phyloP scores from a whole-genome alignment of 2,797 vertebrate species.

The Poeciliopsis infans region DNA sequence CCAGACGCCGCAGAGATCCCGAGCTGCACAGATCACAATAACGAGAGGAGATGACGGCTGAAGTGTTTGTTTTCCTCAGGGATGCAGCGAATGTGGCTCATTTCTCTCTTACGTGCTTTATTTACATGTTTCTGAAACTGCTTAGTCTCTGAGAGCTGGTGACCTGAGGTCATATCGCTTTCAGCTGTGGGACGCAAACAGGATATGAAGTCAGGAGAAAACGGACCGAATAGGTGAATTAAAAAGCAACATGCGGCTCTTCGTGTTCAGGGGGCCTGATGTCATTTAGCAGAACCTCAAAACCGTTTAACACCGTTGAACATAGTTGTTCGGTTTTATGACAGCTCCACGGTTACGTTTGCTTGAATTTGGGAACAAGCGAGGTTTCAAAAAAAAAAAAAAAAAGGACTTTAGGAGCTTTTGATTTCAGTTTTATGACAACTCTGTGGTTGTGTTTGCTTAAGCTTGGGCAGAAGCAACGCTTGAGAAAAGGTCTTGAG shows the following conservation, averaged over 20 bases:
- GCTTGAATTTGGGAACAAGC: neutral
- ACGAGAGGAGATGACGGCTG: conserved; percentile 59
- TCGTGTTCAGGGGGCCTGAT: neutral
- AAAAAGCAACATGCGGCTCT: neutral
- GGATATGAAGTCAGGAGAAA: conserved; percentile 10
- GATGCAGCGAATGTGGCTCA: conserved; percentile 8
- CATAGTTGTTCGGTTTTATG: neutral
- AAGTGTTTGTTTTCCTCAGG: conserved; percentile 32
- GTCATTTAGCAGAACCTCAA: neutral
- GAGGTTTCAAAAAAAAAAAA: neutral
- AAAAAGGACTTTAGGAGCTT: neutral
- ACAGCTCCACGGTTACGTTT: neutral
- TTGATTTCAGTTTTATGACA: neutral
- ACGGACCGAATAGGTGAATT: neutral
- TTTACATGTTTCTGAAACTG: conserved; percentile 18
- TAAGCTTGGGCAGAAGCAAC: too few species aligned
- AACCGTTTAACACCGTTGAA: neutral
- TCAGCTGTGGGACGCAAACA: conserved; percentile 3
- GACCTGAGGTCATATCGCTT: neutral
- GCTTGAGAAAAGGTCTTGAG: too few species aligned
- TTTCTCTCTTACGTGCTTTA: conserved; percentile 22
- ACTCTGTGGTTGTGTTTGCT: too few species aligned
- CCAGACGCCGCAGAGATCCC: conserved; percentile 57
- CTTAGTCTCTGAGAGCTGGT: neutral
- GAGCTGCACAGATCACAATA: conserved; percentile 51